Percentiles rank a stretch among this genome's conserved stretches.
Conservation (phyloP, 2,888 invertebrate species). For the Sminthurinus aureus region DNA sequence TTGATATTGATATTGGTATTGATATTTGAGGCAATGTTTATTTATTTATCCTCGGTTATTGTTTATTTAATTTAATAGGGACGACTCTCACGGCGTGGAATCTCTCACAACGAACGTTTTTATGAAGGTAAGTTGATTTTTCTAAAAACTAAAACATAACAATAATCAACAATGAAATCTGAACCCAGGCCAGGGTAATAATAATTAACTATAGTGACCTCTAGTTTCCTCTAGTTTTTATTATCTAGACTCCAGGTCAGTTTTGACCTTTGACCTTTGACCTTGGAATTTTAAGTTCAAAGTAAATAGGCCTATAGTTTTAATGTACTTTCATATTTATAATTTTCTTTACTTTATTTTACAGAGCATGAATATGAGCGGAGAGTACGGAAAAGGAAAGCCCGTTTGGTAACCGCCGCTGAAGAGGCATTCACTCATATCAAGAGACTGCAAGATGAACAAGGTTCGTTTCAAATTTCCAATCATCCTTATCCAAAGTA, state of each 20-base stretch:
- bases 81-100: conserved; percentile 70
- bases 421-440: conserved; percentile 99
- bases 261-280: too few relatives aligned
- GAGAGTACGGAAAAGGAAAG: conserved; percentile 87
- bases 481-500: too few relatives aligned
- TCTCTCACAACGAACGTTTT: conserved; percentile 95
- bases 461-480: conserved; percentile 62
- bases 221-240: too few relatives aligned
- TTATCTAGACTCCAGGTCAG: too few relatives aligned
- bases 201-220: too few relatives aligned
- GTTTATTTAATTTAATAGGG: conserved; percentile 44
- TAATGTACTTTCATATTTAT: too few relatives aligned
- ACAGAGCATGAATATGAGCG: conserved; percentile 92
- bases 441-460: conserved; percentile 75
- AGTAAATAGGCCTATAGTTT: too few relatives aligned
- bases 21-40: neutral
- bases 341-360: too few relatives aligned
- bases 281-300: too few relatives aligned
- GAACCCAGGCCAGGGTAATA: too few relatives aligned
- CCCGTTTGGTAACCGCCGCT: conserved; percentile 88
- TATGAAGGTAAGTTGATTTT: conserved; percentile 71
- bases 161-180: too few relatives aligned
- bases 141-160: too few relatives aligned
- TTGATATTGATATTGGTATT: neutral
- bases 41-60: neutral